Evolutionary conservation across 2,888 invertebrate genomes (phyloP), one percentile per base, ranked within the genome.

Genomic region (Nemotelus pantherinus): DNA sequence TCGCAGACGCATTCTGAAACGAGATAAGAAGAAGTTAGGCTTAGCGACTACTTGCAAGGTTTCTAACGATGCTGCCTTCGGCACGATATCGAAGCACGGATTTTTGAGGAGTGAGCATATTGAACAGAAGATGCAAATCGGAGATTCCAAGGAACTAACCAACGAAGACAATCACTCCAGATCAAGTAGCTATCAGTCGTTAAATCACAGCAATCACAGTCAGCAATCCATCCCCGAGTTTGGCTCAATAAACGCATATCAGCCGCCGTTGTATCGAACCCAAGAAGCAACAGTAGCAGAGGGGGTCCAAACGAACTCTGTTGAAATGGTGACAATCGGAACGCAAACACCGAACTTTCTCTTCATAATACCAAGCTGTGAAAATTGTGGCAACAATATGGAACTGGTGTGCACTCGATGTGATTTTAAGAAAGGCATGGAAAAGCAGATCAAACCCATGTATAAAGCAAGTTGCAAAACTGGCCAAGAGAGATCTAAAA

Each of bases 261-360:
- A 81, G 77, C 82, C 82, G 79, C 83, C 83, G 72, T 76, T 83
- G 48, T 83, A 83, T 78, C 81, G 80, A 68, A 78, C 78, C 6
- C 74, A 74, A 43, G 79, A 80, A 55, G 81, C 81, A 41, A 81
- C 65, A 63, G 77, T 80, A 25, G 77, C 82, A 53, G 82, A 82
- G 78, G 78, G 80, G 45, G 82, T 81, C 47, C 83, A 82, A 79
- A 82, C 82, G n/a, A 81, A 81, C 67, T 67, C 82, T 41, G 80
- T 86, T 47, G 84, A 85, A 81, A 87, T 87, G 86, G 84, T 86
- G 81, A 86, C 87, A 77, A 86, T 87, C 25, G 87, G 87, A 78
- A 87, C 87, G 2, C 87, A 87, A 80, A 87, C 87, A 10, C 84
- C 83, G 43, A 80, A 78, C 68, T 79, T 79, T 75, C 65, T 74